Evolutionary conservation across 2,797 vertebrate genomes (phyloP), one percentile per base, ranked within the genome.

Genomic region (Saguinus oedipus): DNA sequence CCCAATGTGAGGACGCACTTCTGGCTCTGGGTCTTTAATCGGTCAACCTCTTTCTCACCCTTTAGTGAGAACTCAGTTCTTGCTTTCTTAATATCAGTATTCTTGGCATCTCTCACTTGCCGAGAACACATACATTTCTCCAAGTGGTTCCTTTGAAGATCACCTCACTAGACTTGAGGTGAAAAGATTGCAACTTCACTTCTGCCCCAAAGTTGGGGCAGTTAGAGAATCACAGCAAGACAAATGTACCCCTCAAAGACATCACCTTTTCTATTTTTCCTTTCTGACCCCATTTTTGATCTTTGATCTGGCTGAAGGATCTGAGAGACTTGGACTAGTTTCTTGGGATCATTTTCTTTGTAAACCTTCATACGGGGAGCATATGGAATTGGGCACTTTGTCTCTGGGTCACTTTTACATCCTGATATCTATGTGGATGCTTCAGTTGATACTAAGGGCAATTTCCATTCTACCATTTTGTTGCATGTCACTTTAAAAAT

Each of bases 311-410:
- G 64, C 11, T 46, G 53, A 87, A 44, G 8, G 27, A n/a, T 87
- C 64, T 75, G 90, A 74, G 70, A 88, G 55, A 84, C 24, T 9
- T 80, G n/a, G 30, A 84, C n/a, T 55, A 50, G 46, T 72, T 96
- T 84, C 27, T 84, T 19, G 46, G 24, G 24, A 20, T 90, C 1
- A 53, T 79, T 88, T 90, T 88, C 79, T 48, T 93, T 85, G 61
- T 48, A 75, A 96, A 59, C 70, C 36, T 88, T 4, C 39, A 39
- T 59, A 12, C 27, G 27, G 33, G 57, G 44, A 88, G 7, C 42
- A 64, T 64, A 20, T 15, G 2, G 30, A 46, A 55, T 17, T 7
- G 3, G 14, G 19, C 4, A 82, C 30, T 70, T 22, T 85, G 59
- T 94, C 30, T 88, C 27, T 68, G 64, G 27, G 1, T 83, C 19